Evolutionary conservation across 2,888 invertebrate genomes (phyloP), one percentile per base, ranked within the genome.

Genomic region (Tachina fera): DNA sequence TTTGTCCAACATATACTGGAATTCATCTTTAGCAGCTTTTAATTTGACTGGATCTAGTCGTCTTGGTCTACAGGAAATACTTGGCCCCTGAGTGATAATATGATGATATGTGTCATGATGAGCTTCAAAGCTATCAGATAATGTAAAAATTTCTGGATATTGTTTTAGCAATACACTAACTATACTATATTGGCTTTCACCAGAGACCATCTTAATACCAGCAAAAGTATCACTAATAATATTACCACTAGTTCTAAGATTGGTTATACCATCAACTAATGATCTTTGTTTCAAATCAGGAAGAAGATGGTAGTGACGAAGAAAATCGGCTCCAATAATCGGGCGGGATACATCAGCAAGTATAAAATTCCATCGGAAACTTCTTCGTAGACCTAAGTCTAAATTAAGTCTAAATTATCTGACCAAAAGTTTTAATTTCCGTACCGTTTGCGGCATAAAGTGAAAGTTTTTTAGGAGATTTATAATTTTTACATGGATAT

Each of bases 1-100:
- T 8, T 65, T 65, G 22, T 65, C 47, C 22, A 65, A 47, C 47
- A 65, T 65, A 16, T 65, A 47, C 47, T 65, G 65, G 22, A 65
- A 65, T 22, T 65, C 47, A 22, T 45, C 47, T 47, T 47, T 65
- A 31, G 47, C 22, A 22, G 22, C 65, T 47, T 65, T 65, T 47
- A 65, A 47, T 47, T 65, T 47, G 9, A 1, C 47, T 22, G 65
- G 47, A 65, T 65, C 47, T 65, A 47, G 9, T 19, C 53, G 19
- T 11, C 19, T 53, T 16, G 19, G 19, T 43, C 43, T 63, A 41
- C 16, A 45, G 6, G 63, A 63, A 63, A 45, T 45, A 45, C 43
- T 63, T 19, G 43, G 43, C 6, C 43, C 16, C 9, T 45, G 10
- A 16, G 43, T 45, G 43, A 45, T 19, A 10, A 63, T 63, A 16